These are phyloP conservation scores for Halictus quadricinctus DNA, from an alignment of 2,888 invertebrate genomes.

Conservation along the genomic window DNA sequence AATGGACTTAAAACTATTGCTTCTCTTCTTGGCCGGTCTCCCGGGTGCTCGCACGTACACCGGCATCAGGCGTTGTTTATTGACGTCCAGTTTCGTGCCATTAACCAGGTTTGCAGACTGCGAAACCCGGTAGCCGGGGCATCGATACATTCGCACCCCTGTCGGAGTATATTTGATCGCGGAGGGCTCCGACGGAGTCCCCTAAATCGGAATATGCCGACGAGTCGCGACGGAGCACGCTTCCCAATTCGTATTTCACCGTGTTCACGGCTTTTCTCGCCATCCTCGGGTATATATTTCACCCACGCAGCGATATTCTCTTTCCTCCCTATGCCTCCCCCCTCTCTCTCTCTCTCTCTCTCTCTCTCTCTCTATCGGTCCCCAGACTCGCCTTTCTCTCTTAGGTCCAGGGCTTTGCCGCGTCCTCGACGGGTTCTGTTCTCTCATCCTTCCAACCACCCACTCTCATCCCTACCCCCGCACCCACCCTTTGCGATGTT, in stretches of 20 bases:
- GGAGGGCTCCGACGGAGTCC: slow-evolving; percentile 35
- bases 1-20: neutral
- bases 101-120: slow-evolving; percentile 18
- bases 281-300: slow-evolving; percentile 61
- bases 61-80: slow-evolving; percentile 5
- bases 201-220: slow-evolving; percentile 74
- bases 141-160: slow-evolving; percentile 19
- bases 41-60: neutral
- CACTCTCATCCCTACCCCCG: neutral
- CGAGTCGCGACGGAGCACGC: slow-evolving; percentile 71
- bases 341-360: neutral
- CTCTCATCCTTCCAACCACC: slow-evolving; percentile 22
- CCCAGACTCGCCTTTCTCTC: slow-evolving; percentile 24
- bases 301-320: slow-evolving; percentile 63
- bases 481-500: slow-evolving; percentile 44
- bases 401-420: slow-evolving; percentile 23
- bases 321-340: neutral
- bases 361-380: slow-evolving; percentile 40
- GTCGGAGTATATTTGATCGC: slow-evolving; percentile 33
- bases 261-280: slow-evolving; percentile 57
- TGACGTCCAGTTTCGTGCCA: slow-evolving; percentile 8
- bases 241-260: slow-evolving; percentile 70
- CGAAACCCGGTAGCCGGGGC: slow-evolving; percentile 1
- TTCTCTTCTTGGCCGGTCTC: neutral
- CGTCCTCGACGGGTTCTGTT: slow-evolving; percentile 19